These are phyloP conservation scores for Amyelois transitella DNA, from an alignment of 1,140 invertebrate species.

Conservation along the genomic window DNA sequence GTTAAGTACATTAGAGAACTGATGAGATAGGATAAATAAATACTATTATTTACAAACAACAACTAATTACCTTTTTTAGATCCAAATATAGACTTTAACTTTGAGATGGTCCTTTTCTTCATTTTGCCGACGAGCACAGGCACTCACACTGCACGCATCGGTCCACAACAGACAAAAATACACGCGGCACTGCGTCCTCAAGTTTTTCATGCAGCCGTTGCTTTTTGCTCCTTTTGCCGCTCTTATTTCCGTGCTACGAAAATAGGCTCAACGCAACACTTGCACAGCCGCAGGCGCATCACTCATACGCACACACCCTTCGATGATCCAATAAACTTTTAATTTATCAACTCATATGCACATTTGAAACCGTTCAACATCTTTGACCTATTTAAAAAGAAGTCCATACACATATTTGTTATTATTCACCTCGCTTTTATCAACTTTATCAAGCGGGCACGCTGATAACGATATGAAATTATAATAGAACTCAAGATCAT, in stretches of 20 bases:
- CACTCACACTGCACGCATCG: constrained; percentile 43
- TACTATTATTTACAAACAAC: neutral
- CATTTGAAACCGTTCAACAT: neutral
- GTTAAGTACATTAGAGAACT: too few species aligned
- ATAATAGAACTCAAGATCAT: constrained; percentile 8
- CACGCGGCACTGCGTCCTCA: constrained; percentile 60
- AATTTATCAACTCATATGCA: neutral
- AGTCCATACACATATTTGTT: neutral
- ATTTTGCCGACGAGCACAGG: constrained; percentile 35
- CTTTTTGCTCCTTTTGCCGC: constrained; percentile 72
- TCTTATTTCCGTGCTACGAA: constrained; percentile 74
- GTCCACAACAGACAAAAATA: constrained; percentile 66
- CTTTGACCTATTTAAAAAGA: neutral
- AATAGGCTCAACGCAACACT: constrained; percentile 69
- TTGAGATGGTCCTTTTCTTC: constrained; percentile 65
- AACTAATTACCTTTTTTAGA: constrained; percentile 59
- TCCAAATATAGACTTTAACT: constrained; percentile 59
- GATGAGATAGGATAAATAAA: neutral
- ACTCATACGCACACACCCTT: constrained; percentile 43
- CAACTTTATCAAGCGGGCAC: constrained; percentile 14
- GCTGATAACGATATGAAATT: constrained; percentile 12
- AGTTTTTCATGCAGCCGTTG: constrained; percentile 61
- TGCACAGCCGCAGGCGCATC: constrained; percentile 64
- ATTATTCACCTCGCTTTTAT: constrained; percentile 10
- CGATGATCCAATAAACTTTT: neutral